phyloP scores from a whole-genome alignment of 2,113 vertebrate genomes.

The Panthera uncia region DNA sequence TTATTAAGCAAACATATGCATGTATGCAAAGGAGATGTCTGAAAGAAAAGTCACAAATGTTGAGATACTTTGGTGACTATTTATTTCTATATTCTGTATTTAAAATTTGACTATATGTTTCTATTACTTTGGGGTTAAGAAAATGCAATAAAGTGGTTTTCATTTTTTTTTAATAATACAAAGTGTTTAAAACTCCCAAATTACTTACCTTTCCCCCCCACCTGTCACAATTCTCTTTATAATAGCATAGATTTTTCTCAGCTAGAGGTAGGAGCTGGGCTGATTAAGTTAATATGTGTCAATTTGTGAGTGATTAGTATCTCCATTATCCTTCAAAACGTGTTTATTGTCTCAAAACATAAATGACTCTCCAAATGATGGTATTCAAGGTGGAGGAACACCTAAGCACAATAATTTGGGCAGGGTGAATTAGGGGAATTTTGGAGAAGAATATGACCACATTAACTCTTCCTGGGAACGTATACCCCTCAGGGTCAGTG shows the following conservation, averaged over 20 bases:
- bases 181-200: neutral
- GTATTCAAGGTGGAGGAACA: neutral
- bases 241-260: neutral
- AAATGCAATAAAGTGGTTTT: neutral
- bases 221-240: neutral
- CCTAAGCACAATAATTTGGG: neutral
- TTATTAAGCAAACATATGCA: neutral
- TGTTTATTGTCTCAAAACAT: conserved; percentile 40
- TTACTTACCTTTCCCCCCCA: neutral
- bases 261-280: neutral
- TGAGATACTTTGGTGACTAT: neutral
- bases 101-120: neutral
- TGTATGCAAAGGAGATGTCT: neutral
- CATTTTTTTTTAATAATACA: neutral
- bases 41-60: neutral
- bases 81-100: neutral
- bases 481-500: neutral
- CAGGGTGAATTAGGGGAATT: neutral
- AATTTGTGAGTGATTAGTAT: conserved; percentile 35
- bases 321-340: conserved; percentile 47
- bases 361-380: neutral
- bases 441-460: neutral
- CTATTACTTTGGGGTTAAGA: conserved; percentile 1
- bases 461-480: neutral
- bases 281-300: conserved; percentile 50